Evolutionary conservation across 2,888 invertebrate genomes (phyloP).

Genomic region (Zhengitettix transpicula): DNA sequence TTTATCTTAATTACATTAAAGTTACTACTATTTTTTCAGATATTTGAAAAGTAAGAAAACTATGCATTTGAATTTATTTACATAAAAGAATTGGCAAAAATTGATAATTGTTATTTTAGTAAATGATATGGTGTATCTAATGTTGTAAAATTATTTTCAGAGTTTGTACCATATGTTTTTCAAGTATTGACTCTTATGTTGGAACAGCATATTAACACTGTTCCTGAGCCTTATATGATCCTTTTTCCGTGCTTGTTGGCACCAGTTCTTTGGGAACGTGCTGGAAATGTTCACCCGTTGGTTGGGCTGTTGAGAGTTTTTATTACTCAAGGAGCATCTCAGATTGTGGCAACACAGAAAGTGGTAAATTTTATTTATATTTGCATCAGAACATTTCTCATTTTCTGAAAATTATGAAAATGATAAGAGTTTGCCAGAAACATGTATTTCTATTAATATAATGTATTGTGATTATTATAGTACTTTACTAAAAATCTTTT

Average conservation of each 20-base stretch:
- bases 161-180: constrained; percentile 97
- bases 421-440: too few species aligned
- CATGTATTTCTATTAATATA: too few species aligned
- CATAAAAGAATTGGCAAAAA: background rate
- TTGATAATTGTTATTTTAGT: background rate
- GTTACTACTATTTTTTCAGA: too few species aligned
- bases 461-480: too few species aligned
- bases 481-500: too few species aligned
- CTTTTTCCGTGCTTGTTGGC: constrained; percentile 79
- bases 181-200: constrained; percentile 87
- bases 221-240: constrained; percentile 73
- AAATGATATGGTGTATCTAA: constrained; percentile 2
- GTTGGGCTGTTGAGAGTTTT: constrained; percentile 83
- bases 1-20: too few species aligned
- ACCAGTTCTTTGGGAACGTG: constrained; percentile 83
- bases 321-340: constrained; percentile 51
- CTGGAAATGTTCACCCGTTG: constrained; percentile 85
- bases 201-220: constrained; percentile 48
- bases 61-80: too few species aligned
- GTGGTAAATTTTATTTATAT: constrained; percentile 34
- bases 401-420: too few species aligned
- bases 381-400: background rate
- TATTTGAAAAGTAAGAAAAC: too few species aligned
- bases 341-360: constrained; percentile 51
- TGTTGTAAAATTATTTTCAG: constrained; percentile 31